A percentile compares a stretch with the other conserved stretches of the same genome.
Conservation (phyloP, 2,113 vertebrate genomes). For the Clupea harengus region DNA sequence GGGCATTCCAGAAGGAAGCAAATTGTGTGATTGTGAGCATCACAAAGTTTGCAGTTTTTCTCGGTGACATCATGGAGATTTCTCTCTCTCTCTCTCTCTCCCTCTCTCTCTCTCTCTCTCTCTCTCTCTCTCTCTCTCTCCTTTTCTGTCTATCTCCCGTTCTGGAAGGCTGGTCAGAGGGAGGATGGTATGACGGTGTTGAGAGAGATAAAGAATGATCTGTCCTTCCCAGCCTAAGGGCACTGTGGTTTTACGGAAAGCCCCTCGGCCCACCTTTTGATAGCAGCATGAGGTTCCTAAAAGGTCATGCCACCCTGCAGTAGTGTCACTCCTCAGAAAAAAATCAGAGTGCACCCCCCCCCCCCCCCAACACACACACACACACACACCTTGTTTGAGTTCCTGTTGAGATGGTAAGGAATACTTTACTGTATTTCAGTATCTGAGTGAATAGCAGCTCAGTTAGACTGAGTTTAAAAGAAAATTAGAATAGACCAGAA, state of each 20-base stretch:
- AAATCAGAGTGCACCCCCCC: too few relatives aligned
- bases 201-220: constrained; percentile 3
- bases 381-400: neutral
- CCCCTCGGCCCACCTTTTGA: neutral
- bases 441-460: neutral
- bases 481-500: neutral
- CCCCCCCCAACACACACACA: constrained; percentile 15
- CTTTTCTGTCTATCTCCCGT: neutral
- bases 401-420: neutral
- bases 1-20: neutral
- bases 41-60: neutral
- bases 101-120: neutral
- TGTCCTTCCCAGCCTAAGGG: neutral
- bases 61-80: neutral
- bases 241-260: neutral
- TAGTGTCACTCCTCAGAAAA: too few relatives aligned
- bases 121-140: neutral
- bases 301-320: neutral
- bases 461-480: neutral
- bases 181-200: neutral
- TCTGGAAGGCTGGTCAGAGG: neutral
- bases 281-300: neutral
- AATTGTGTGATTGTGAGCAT: neutral
- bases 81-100: neutral
- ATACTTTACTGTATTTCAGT: neutral